Conservation (phyloP, 1,140 invertebrate genomes). For the Trichogramma pretiosum region DNA sequence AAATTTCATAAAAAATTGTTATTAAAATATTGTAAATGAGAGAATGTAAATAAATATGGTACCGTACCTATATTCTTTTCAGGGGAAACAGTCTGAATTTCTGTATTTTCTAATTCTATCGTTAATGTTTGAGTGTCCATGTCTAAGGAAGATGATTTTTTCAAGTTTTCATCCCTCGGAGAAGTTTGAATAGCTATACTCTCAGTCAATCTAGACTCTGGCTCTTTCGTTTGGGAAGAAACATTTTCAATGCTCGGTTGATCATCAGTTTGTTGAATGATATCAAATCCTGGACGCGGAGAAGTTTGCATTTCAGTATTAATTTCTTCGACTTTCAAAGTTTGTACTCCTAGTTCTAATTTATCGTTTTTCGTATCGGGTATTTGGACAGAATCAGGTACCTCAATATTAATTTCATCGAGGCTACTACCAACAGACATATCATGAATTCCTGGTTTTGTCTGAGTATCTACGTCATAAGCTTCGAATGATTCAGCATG, state of each 20-base stretch:
- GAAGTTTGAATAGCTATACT: conserved; percentile 31
- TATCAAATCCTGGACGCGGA: conserved; percentile 31
- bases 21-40: too few species aligned
- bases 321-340: conserved; percentile 22
- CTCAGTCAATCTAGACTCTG: conserved; percentile 10
- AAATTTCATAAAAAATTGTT: neutral
- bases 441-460: conserved; percentile 33
- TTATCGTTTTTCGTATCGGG: conserved; percentile 18
- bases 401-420: conserved; percentile 24
- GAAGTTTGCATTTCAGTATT: conserved; percentile 46
- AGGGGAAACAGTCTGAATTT: conserved; percentile 27
- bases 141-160: neutral
- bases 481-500: conserved; percentile 22
- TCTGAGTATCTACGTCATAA: conserved; percentile 47
- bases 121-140: conserved; percentile 18
- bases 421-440: conserved; percentile 27
- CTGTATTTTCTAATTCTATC: conserved; percentile 18
- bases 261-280: conserved; percentile 27
- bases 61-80: conserved; percentile 5
- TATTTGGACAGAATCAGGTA: conserved; percentile 24
- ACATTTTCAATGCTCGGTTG: conserved; percentile 26
- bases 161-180: conserved; percentile 16
- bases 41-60: neutral
- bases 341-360: conserved; percentile 23
- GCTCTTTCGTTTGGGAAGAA: conserved; percentile 29